A percentile compares a stretch with the other conserved stretches of the same genome.
Conservation (phyloP, 2,888 invertebrate genomes). For the Lycia hirtaria region DNA sequence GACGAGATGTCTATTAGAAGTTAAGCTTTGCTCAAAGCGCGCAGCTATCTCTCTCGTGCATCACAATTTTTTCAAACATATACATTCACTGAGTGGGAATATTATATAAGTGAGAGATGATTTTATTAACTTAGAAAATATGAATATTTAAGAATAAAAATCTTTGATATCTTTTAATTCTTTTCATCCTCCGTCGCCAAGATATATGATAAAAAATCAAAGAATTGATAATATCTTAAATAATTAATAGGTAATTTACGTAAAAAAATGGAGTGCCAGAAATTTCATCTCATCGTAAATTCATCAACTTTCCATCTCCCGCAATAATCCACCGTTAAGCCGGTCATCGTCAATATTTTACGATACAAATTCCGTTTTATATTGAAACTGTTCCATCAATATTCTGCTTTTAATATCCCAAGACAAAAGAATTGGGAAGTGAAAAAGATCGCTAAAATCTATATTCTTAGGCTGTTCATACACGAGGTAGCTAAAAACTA, state of each 20-base stretch:
- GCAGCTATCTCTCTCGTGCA: no score
- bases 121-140: no score
- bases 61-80: no score
- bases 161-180: no score
- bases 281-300: slow-evolving; percentile 3
- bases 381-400: slow-evolving; percentile 46
- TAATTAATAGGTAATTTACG: no score
- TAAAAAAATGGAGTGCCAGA: neutral
- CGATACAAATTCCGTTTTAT: slow-evolving; percentile 23
- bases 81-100: no score
- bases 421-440: slow-evolving; percentile 45
- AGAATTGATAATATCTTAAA: neutral
- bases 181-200: no score
- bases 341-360: slow-evolving; percentile 25
- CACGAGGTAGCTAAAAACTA: neutral
- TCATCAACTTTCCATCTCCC: slow-evolving; percentile 17
- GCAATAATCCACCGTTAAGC: slow-evolving; percentile 11
- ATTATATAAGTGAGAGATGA: no score
- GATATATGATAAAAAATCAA: no score
- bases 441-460: slow-evolving; percentile 9
- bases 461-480: neutral
- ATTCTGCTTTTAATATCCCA: slow-evolving; percentile 48
- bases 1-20: neutral
- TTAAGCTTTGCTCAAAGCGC: no score
- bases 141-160: no score